A percentile compares a stretch with the other conserved stretches of the same genome.
These are phyloP conservation scores for Orthosia cruda DNA, from an alignment of 2,888 invertebrate genomes.

Conservation along the genomic window DNA sequence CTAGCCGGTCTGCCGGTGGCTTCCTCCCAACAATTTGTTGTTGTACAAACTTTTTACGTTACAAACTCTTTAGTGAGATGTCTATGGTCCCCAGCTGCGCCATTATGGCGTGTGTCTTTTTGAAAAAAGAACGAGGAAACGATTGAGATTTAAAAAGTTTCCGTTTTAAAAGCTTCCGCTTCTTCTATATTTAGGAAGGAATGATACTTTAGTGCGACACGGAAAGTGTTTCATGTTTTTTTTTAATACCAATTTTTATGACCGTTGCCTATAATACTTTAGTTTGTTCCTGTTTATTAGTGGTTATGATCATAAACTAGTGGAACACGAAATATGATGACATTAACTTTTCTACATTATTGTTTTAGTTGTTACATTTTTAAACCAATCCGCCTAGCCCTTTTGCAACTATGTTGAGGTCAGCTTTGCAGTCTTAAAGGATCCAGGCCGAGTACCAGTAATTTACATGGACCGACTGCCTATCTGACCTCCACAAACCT, in stretches of 20 bases:
- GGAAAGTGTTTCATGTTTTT: conserved; percentile 61
- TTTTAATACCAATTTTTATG: conserved; percentile 19
- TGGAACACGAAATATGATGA: conserved; percentile 16
- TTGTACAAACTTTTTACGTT: conserved; percentile 71
- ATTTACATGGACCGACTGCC: too few relatives aligned
- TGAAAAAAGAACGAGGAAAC: conserved; percentile 78
- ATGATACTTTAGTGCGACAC: conserved; percentile 68
- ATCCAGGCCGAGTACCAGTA: too few relatives aligned
- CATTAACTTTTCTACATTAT: background rate
- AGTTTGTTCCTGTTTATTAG: conserved; percentile 36
- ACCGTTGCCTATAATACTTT: conserved; percentile 26
- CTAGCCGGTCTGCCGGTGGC: conserved; percentile 86
- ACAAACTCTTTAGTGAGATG: conserved; percentile 70
- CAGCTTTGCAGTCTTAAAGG: too few relatives aligned
- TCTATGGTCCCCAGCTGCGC: conserved; percentile 81
- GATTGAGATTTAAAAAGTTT: conserved; percentile 74
- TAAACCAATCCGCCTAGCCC: background rate
- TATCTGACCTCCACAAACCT: too few relatives aligned
- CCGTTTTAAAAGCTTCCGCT: conserved; percentile 67
- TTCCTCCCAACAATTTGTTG: conserved; percentile 80
- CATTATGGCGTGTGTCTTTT: conserved; percentile 83
- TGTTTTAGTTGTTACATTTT: background rate
- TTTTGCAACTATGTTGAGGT: too few relatives aligned
- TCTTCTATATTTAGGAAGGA: conserved; percentile 69
- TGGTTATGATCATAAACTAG: conserved; percentile 38